These are phyloP conservation scores for Eremobia ochroleuca DNA, from an alignment of 2,888 invertebrate genomes.

Conservation along the genomic window DNA sequence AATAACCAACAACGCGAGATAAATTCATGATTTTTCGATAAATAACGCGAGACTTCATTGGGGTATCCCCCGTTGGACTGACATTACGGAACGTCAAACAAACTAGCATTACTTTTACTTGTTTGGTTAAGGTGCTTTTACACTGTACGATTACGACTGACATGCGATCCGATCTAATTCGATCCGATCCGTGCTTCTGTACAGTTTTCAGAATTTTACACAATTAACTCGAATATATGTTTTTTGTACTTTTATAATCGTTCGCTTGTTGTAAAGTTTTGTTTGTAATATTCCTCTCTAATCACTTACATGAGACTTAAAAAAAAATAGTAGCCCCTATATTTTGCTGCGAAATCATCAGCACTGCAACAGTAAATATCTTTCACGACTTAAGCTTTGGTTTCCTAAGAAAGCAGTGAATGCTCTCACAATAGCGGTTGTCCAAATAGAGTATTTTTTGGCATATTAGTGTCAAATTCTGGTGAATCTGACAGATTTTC, in stretches of 20 bases:
- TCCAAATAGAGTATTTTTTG: not conserved
- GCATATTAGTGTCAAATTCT: not conserved
- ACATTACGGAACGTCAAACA: slow-evolving; percentile 3
- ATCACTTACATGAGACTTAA: not conserved
- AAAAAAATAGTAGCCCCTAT: not conserved
- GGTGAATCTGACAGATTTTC: no score
- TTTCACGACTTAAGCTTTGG: not conserved
- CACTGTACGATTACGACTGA: slow-evolving; percentile 35
- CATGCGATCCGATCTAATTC: not conserved
- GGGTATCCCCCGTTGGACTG: slow-evolving; percentile 59
- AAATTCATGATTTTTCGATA: slow-evolving; percentile 41
- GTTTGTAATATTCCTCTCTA: not conserved
- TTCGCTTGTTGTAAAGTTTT: not conserved
- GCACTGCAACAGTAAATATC: not conserved
- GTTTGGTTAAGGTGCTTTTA: slow-evolving; percentile 20
- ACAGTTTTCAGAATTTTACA: not conserved
- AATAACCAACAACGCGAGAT: not conserved
- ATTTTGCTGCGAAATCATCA: not conserved
- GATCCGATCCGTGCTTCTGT: slow-evolving; percentile 4
- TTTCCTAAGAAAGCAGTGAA: not conserved
- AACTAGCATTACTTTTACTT: no score
- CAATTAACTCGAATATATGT: not conserved
- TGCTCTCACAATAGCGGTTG: not conserved
- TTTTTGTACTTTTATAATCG: not conserved
- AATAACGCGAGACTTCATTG: slow-evolving; percentile 12